Evolutionary conservation across 1,140 invertebrate genomes (phyloP).

Genomic region (Cataglyphis hispanica): DNA sequence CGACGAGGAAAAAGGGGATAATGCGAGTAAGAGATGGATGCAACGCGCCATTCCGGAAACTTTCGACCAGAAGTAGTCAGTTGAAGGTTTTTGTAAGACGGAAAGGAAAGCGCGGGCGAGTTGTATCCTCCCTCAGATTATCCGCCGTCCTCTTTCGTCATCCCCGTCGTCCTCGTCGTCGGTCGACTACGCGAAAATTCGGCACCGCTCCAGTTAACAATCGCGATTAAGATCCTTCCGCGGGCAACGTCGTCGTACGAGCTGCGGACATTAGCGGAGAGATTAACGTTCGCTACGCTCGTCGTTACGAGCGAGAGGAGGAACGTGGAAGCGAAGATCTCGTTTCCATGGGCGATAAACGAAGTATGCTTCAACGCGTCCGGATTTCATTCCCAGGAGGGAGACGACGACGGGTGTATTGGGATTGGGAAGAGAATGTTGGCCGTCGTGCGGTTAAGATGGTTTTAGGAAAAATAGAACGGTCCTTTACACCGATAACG

Average conservation of each 20-base stretch:
- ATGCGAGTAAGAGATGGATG: slow-evolving; percentile 46
- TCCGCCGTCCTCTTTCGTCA: slow-evolving; percentile 14
- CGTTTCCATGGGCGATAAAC: slow-evolving; percentile 64
- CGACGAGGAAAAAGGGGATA: neutral
- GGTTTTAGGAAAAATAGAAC: slow-evolving; percentile 42
- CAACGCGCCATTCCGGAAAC: slow-evolving; percentile 42
- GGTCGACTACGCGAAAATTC: slow-evolving; percentile 63
- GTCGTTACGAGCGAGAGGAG: slow-evolving; percentile 43
- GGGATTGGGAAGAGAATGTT: slow-evolving; percentile 64
- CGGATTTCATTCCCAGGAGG: slow-evolving; percentile 53
- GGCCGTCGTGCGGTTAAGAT: slow-evolving; percentile 22
- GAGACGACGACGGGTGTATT: slow-evolving; percentile 55
- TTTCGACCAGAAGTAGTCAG: slow-evolving; percentile 66
- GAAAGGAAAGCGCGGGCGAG: slow-evolving; percentile 10
- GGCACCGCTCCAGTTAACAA: slow-evolving; percentile 64
- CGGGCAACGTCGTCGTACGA: slow-evolving; percentile 39
- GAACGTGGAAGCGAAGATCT: slow-evolving; percentile 47
- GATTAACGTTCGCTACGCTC: slow-evolving; percentile 63
- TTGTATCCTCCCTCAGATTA: slow-evolving; percentile 21
- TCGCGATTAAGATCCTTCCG: slow-evolving; percentile 72
- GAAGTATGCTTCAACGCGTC: slow-evolving; percentile 60
- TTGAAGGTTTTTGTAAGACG: slow-evolving; percentile 52
- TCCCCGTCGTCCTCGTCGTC: slow-evolving; percentile 1
- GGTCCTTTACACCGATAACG: slow-evolving; percentile 7
- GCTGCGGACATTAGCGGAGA: slow-evolving; percentile 67